Conservation (phyloP, 2,113 vertebrate species). For the Mesoclemmys tuberculata region DNA sequence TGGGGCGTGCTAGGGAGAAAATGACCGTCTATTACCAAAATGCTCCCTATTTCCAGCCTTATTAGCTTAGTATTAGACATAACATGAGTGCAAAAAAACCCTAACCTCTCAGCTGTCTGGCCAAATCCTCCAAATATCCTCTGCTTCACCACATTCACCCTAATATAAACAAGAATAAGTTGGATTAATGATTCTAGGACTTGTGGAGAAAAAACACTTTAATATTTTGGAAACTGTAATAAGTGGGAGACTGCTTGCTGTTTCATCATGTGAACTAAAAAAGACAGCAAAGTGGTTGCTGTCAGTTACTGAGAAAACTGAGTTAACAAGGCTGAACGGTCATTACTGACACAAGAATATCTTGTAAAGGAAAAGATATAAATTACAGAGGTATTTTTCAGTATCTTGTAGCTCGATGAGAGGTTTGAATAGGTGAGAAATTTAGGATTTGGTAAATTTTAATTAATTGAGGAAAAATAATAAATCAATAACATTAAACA, state of each 20-base stretch:
- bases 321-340: not conserved
- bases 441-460: slow-evolving; percentile 14
- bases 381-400: not conserved
- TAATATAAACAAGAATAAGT: not conserved
- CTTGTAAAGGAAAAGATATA: not conserved
- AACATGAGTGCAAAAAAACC: not conserved
- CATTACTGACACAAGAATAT: not conserved
- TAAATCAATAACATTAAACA: slow-evolving; percentile 5
- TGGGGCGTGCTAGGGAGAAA: not conserved
- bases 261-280: not conserved
- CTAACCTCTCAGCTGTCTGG: not conserved
- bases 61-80: not conserved
- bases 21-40: not conserved
- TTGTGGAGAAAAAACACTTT: not conserved
- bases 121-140: not conserved
- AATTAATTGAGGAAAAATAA: not conserved
- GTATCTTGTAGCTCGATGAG: not conserved
- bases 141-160: fast-evolving
- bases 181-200: not conserved
- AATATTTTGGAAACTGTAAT: not conserved
- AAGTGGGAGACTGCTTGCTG: not conserved
- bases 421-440: not conserved
- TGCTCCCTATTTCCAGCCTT: not conserved
- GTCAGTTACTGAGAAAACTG: not conserved
- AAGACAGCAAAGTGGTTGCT: not conserved